phyloP scores from a whole-genome alignment of 2,797 vertebrate genomes.

The Lepus oiostolus region DNA sequence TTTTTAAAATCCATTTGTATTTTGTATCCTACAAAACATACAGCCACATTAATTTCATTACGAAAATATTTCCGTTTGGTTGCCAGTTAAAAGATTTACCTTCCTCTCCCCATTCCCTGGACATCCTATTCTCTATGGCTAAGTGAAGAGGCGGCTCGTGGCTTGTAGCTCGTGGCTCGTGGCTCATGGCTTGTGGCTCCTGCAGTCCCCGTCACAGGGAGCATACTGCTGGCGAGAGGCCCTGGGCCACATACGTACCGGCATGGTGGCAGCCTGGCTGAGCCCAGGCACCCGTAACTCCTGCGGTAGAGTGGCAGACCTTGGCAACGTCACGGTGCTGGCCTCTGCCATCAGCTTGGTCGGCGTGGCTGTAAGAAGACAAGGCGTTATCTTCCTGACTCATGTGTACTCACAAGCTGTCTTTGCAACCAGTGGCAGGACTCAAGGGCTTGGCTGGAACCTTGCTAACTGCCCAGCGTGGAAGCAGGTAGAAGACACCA shows the following conservation, averaged over 20 bases:
- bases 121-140: background rate
- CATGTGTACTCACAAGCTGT: too few species aligned
- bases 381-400: background rate
- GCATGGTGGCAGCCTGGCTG: slow-evolving; percentile 83
- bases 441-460: background rate
- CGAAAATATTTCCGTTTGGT: background rate
- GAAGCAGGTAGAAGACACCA: background rate
- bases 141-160: rapidly evolving
- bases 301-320: slow-evolving; percentile 82
- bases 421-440: background rate
- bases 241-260: slow-evolving; percentile 82
- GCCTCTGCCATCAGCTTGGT: slow-evolving; percentile 87
- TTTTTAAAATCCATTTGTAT: slow-evolving; percentile 11
- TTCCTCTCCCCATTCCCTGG: background rate
- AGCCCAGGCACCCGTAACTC: slow-evolving; percentile 86
- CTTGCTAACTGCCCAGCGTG: background rate
- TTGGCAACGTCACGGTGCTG: slow-evolving; percentile 83
- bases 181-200: rapidly evolving
- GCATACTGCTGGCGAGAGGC: rapidly evolving
- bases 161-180: too few species aligned
- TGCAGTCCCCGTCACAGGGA: too few species aligned
- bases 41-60: background rate
- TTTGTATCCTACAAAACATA: background rate
- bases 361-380: slow-evolving; percentile 87
- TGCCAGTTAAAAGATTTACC: background rate